Conservation (phyloP, 2,888 invertebrate genomes). For the Nebria salina region DNA sequence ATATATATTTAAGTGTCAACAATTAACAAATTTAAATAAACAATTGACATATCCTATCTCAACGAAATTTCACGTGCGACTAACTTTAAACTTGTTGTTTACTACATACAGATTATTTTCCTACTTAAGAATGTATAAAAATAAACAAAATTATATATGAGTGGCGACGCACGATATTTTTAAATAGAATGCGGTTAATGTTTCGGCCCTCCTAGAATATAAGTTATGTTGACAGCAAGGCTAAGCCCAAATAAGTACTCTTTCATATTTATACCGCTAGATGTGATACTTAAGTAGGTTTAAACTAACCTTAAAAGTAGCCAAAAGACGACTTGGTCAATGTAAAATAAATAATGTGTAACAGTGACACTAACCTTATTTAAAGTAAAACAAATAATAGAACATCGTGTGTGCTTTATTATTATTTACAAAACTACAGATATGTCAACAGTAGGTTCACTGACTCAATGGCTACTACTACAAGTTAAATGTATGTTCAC, state of each 20-base stretch:
- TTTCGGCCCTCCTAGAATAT: no score
- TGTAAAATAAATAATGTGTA: not conserved
- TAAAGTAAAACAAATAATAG: not conserved
- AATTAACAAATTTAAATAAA: no score
- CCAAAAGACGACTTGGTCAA: not conserved
- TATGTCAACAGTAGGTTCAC: not conserved
- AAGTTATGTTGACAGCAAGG: not conserved
- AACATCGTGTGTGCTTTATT: not conserved
- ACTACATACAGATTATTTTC: no score
- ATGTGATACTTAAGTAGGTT: not conserved
- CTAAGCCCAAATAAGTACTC: not conserved
- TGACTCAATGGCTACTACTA: not conserved
- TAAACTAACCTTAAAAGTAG: not conserved
- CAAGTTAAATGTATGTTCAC: not conserved
- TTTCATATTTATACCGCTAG: not conserved
- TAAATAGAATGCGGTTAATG: no score
- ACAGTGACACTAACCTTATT: not conserved
- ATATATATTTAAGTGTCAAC: no score
- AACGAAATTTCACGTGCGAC: no score
- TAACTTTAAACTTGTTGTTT: no score
- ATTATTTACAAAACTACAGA: conserved; percentile 1
- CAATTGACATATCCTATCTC: no score
- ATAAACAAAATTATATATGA: no score
- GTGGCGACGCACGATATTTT: no score
- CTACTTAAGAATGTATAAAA: no score